Conservation (phyloP, 2,888 invertebrate species). For the Diaprepes abbreviatus region DNA sequence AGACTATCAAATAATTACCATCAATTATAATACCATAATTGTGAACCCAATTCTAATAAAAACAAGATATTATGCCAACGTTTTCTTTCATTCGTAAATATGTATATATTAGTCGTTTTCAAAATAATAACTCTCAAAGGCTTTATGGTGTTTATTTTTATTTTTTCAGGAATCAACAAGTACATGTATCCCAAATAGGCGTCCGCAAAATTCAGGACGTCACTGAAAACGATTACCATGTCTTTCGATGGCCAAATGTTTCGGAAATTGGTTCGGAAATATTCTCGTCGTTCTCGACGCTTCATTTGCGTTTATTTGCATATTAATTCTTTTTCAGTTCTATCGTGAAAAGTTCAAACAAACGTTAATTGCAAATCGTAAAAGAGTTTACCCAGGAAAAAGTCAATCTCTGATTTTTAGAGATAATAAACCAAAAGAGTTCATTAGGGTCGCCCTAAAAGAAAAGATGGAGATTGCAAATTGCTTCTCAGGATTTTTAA, state of each 20-base stretch:
- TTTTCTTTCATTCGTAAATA: too few relatives aligned
- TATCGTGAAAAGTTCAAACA: constrained; percentile 44
- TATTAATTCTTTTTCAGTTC: constrained; percentile 58
- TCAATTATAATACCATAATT: too few relatives aligned
- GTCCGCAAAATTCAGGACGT: neutral
- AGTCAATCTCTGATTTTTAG: constrained; percentile 45
- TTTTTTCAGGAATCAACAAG: neutral
- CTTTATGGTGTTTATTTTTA: too few relatives aligned
- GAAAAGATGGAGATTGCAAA: constrained; percentile 1
- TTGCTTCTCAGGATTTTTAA: neutral
- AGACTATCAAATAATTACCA: too few relatives aligned
- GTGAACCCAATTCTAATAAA: too few relatives aligned
- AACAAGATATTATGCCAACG: too few relatives aligned
- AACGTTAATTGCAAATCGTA: constrained; percentile 46
- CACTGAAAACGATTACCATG: constrained; percentile 53
- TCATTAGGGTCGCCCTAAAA: constrained; percentile 2
- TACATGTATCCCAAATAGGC: neutral
- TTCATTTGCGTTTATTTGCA: constrained; percentile 64
- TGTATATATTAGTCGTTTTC: too few relatives aligned
- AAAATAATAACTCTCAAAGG: too few relatives aligned
- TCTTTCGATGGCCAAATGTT: constrained; percentile 61
- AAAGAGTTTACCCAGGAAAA: constrained; percentile 36
- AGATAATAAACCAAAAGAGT: constrained; percentile 27
- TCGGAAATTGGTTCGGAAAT: constrained; percentile 65
- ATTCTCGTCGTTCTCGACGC: constrained; percentile 60